phyloP scores from a whole-genome alignment of 2,797 vertebrate genomes.

The Ibycter americanus region DNA sequence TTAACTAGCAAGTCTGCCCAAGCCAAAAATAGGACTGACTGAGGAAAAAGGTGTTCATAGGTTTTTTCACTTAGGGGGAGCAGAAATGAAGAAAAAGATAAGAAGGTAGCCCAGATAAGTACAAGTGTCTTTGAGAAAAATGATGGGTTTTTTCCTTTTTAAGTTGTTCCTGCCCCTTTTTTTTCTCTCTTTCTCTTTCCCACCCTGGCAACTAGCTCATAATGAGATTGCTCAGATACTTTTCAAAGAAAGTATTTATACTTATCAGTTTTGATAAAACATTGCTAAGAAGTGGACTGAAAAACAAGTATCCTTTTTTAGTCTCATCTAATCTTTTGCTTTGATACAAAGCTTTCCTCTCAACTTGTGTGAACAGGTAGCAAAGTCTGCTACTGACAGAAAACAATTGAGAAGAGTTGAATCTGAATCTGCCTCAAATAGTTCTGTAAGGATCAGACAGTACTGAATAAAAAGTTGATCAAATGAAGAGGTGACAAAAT shows the following conservation, averaged over 20 bases:
- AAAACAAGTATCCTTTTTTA: not conserved
- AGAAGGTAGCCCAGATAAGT: not conserved
- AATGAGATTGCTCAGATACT: not conserved
- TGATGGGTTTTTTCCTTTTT: accelerated
- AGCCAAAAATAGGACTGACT: not conserved
- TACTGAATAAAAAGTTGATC: not conserved
- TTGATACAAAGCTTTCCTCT: not conserved
- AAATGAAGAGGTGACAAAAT: not conserved
- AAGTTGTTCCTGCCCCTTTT: accelerated
- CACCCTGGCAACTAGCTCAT: accelerated
- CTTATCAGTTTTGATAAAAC: not conserved
- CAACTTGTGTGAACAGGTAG: not conserved
- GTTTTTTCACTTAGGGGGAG: not conserved
- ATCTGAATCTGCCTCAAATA: not conserved
- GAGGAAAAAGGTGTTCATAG: not conserved
- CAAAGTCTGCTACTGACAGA: not conserved
- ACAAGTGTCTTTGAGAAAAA: not conserved
- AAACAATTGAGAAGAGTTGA: not conserved
- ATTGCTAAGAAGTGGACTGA: not conserved
- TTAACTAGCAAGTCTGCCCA: not conserved
- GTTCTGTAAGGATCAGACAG: not conserved
- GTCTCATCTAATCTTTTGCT: not conserved
- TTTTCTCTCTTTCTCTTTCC: accelerated
- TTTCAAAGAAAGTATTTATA: not conserved
- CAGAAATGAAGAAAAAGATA: not conserved